Evolutionary conservation across 2,797 vertebrate genomes (phyloP).

Genomic region (Hirundo rustica): DNA sequence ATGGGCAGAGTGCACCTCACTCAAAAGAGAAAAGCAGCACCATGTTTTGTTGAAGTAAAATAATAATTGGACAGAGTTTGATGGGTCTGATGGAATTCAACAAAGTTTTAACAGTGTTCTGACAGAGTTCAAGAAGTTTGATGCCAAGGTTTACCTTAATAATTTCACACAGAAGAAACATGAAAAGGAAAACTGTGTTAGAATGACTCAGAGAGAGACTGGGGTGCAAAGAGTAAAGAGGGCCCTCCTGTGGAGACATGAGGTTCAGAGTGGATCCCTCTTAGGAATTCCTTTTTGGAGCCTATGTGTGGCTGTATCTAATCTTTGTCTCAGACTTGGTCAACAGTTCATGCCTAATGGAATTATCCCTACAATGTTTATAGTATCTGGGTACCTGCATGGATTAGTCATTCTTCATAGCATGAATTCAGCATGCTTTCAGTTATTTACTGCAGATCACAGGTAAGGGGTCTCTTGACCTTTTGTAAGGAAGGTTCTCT

Average conservation of each 20-base stretch:
- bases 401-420: neutral
- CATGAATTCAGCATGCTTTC: neutral
- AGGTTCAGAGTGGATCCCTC: neutral
- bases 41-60: neutral
- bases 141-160: neutral
- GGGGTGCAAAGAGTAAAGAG: neutral
- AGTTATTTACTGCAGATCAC: neutral
- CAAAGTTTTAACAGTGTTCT: neutral
- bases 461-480: neutral
- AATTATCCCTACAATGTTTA: neutral
- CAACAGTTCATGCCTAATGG: neutral
- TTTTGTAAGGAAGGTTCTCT: neutral
- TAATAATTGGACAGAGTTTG: neutral
- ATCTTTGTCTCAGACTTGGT: neutral
- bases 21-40: neutral
- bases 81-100: neutral
- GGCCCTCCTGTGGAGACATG: neutral
- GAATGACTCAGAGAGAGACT: neutral
- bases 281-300: neutral
- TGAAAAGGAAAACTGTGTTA: neutral
- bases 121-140: neutral
- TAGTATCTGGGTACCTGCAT: neutral
- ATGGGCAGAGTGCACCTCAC: neutral
- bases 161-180: neutral
- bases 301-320: neutral